Evolutionary conservation across 2,113 vertebrate species (phyloP).

Genomic region (Cheilinus undulatus): DNA sequence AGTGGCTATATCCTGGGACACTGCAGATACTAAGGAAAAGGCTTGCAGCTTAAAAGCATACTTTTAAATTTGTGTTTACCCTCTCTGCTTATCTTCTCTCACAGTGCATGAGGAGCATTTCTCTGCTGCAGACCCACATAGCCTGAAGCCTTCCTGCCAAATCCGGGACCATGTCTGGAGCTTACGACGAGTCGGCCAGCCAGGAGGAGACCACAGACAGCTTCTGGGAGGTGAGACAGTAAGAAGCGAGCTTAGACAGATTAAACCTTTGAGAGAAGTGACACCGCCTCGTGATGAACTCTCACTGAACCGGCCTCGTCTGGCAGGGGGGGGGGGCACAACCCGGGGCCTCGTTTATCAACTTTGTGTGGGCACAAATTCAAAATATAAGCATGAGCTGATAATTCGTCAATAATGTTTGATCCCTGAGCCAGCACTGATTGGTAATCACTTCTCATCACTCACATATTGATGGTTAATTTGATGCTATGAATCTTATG

Average conservation of each 20-base stretch:
- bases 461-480: not conserved
- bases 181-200: constrained; percentile 89
- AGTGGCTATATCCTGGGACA: not conserved
- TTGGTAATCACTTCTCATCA: not conserved
- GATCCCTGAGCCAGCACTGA: not conserved
- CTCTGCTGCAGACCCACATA: constrained; percentile 58
- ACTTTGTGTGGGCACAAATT: not conserved
- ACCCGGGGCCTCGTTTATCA: constrained; percentile 14
- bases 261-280: constrained; percentile 9
- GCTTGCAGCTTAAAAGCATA: not conserved
- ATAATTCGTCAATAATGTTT: not conserved
- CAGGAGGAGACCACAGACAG: constrained; percentile 91
- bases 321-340: not conserved
- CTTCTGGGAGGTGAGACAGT: constrained; percentile 94
- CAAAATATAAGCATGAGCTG: not conserved
- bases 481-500: not conserved
- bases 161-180: constrained; percentile 90
- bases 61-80: not conserved
- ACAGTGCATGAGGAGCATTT: constrained; percentile 78
- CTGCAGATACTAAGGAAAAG: not conserved
- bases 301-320: constrained; percentile 23
- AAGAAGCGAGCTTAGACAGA: constrained; percentile 17
- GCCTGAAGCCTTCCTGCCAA: constrained; percentile 63
- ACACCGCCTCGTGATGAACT: constrained; percentile 36
- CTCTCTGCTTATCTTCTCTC: constrained; percentile 16